Conservation (phyloP, 2,113 vertebrate genomes). For the Piprites chloris region DNA sequence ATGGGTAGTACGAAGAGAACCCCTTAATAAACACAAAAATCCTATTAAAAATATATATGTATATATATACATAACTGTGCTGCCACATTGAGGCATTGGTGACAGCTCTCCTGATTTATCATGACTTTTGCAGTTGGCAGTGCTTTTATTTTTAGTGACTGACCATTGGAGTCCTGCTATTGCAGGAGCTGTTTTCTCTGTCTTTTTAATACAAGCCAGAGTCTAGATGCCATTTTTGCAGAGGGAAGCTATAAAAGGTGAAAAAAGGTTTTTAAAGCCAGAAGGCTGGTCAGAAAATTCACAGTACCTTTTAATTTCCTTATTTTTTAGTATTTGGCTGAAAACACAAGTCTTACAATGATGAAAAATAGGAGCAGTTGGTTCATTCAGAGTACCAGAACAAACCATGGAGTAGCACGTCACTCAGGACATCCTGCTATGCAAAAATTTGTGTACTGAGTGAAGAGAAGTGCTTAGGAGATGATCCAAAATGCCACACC, state of each 20-base stretch:
- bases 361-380: neutral
- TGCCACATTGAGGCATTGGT: neutral
- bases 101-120: neutral
- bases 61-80: neutral
- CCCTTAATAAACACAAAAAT: constrained; percentile 11
- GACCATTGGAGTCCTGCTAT: neutral
- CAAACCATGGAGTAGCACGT: neutral
- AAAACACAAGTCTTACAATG: neutral
- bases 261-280: neutral
- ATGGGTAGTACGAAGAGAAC: neutral
- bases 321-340: neutral
- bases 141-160: neutral
- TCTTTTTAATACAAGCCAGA: neutral
- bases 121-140: neutral
- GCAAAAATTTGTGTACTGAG: neutral
- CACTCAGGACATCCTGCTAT: neutral
- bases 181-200: neutral
- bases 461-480: neutral
- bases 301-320: neutral
- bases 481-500: neutral
- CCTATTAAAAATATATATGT: neutral
- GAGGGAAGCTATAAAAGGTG: neutral
- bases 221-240: neutral
- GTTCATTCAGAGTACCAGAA: neutral
- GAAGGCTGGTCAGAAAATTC: neutral